phyloP scores from a whole-genome alignment of 2,113 vertebrate species.

The Gadus chalcogrammus region DNA sequence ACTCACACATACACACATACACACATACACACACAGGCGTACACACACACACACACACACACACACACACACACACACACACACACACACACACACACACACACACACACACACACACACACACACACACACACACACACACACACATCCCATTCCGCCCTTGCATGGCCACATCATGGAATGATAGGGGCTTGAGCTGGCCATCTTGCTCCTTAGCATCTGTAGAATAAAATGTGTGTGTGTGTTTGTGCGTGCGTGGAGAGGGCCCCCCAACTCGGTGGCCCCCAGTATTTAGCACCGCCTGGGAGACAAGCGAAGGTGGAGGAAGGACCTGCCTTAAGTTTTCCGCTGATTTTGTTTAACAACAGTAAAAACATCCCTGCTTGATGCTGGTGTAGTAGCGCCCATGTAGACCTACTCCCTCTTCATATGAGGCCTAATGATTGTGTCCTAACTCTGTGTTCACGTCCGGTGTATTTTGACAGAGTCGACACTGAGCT shows the following conservation, averaged over 20 bases:
- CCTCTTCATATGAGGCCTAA: too few species aligned
- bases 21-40: too few species aligned
- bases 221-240: slow-evolving; percentile 6
- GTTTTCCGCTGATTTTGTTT: slow-evolving; percentile 40
- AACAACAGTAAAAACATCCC: slow-evolving; percentile 21
- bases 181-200: neutral
- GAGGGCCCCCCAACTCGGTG: slow-evolving; percentile 32
- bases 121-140: too few species aligned
- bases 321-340: slow-evolving; percentile 31
- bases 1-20: too few species aligned
- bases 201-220: neutral
- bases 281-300: slow-evolving; percentile 55
- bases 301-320: slow-evolving; percentile 29
- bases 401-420: too few species aligned
- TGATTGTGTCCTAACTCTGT: too few species aligned
- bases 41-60: too few species aligned
- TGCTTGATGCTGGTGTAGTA: neutral
- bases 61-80: too few species aligned
- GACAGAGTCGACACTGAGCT: too few species aligned
- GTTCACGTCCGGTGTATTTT: too few species aligned
- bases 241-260: neutral
- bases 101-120: too few species aligned
- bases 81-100: too few species aligned
- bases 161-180: slow-evolving; percentile 16
- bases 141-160: neutral